phyloP scores from a whole-genome alignment of 2,888 invertebrate species.

The Hyles lineata region DNA sequence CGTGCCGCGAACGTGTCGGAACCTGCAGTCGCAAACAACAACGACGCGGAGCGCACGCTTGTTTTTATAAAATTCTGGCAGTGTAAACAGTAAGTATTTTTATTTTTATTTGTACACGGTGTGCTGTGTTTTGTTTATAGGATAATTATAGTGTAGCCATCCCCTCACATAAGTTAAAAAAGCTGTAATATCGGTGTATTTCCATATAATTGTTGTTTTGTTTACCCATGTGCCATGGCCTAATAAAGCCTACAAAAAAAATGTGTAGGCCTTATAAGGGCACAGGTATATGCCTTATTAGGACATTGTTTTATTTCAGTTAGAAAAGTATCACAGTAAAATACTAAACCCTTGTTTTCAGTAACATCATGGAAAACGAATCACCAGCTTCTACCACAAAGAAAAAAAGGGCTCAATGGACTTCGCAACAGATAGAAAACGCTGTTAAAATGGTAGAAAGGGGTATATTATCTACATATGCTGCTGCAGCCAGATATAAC shows the following conservation, averaged over 20 bases:
- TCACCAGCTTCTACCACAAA: neutral
- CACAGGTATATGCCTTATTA: neutral
- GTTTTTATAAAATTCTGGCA: neutral
- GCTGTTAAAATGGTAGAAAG: neutral
- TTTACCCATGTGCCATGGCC: neutral
- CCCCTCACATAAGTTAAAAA: neutral
- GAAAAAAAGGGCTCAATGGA: neutral
- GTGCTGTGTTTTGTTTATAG: neutral
- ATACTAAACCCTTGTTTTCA: neutral
- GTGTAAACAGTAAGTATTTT: neutral
- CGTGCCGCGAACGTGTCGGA: neutral
- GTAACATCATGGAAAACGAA: neutral
- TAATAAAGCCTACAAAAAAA: neutral
- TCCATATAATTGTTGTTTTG: neutral
- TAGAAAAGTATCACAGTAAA: neutral
- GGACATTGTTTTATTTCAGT: neutral
- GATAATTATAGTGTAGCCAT: neutral
- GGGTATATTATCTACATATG: neutral
- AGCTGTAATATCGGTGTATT: neutral
- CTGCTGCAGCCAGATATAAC: neutral
- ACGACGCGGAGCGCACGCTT: neutral
- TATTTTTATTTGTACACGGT: neutral
- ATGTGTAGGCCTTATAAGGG: neutral
- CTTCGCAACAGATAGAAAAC: neutral
- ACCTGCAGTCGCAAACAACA: neutral